Conservation (phyloP, 2,113 vertebrate species). For the Vulpes vulpes region DNA sequence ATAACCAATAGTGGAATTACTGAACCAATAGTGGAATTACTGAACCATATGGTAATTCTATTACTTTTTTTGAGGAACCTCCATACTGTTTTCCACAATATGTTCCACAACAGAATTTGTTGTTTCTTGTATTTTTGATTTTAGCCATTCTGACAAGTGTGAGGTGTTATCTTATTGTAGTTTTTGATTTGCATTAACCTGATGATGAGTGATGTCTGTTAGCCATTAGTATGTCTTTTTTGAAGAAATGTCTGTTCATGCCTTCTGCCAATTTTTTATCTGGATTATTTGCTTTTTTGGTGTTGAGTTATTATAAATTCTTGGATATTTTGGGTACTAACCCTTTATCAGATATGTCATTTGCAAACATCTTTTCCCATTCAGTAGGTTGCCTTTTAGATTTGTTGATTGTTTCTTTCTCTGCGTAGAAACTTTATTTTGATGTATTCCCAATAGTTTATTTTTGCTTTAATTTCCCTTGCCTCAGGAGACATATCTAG, state of each 20-base stretch:
- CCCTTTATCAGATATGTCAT: not conserved
- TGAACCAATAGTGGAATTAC: not conserved
- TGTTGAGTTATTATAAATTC: not conserved
- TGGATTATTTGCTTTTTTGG: not conserved
- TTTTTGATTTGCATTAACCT: not conserved
- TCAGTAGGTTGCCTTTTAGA: not conserved
- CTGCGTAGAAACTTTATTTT: not conserved
- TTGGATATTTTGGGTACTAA: not conserved
- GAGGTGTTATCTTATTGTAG: not conserved
- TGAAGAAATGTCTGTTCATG: not conserved
- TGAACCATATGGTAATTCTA: not conserved
- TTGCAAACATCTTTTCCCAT: not conserved
- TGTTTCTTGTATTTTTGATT: not conserved
- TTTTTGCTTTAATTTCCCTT: not conserved
- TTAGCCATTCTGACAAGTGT: not conserved
- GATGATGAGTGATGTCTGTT: not conserved
- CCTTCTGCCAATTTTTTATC: not conserved
- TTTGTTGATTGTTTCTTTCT: not conserved
- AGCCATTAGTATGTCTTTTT: not conserved
- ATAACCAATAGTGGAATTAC: not conserved
- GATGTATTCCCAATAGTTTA: not conserved
- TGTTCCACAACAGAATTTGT: no score
- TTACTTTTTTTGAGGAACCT: not conserved
- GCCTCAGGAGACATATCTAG: not conserved
- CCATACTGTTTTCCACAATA: not conserved